These are phyloP conservation scores for Okapia johnstoni DNA, from an alignment of 2,113 vertebrate genomes.

Conservation along the genomic window DNA sequence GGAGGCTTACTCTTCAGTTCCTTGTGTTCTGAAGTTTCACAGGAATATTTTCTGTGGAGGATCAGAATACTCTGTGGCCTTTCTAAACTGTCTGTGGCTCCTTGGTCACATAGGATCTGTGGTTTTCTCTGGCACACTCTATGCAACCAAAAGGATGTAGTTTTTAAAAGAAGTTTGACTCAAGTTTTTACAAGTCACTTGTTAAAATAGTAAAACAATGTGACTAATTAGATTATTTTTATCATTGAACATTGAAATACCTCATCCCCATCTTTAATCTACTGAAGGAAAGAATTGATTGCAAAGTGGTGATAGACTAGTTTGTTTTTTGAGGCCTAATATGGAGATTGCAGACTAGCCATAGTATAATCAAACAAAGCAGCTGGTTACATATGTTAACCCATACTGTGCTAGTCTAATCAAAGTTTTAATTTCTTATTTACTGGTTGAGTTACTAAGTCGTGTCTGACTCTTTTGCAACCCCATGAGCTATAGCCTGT, in stretches of 20 bases:
- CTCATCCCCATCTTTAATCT: background rate
- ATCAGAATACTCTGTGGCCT: background rate
- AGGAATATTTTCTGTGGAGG: background rate
- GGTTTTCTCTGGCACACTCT: background rate
- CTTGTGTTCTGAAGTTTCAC: conserved; percentile 51
- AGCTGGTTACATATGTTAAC: background rate
- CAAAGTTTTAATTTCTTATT: background rate
- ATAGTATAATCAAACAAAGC: background rate
- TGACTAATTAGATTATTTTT: background rate
- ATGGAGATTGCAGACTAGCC: background rate
- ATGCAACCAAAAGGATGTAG: background rate
- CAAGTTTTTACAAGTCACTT: background rate
- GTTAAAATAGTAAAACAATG: background rate
- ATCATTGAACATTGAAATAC: background rate
- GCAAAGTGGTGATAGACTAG: background rate
- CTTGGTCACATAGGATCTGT: background rate
- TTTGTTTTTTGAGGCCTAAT: background rate
- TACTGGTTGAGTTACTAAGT: background rate
- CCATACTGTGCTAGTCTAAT: background rate
- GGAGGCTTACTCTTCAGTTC: background rate
- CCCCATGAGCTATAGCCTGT: background rate
- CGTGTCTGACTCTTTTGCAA: background rate
- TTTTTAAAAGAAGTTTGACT: background rate
- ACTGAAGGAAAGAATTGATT: background rate
- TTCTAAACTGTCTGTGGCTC: background rate